A percentile compares a stretch with the other conserved stretches of the same genome.
phyloP scores from a whole-genome alignment of 2,113 vertebrate species.

The Alligator sinensis region DNA sequence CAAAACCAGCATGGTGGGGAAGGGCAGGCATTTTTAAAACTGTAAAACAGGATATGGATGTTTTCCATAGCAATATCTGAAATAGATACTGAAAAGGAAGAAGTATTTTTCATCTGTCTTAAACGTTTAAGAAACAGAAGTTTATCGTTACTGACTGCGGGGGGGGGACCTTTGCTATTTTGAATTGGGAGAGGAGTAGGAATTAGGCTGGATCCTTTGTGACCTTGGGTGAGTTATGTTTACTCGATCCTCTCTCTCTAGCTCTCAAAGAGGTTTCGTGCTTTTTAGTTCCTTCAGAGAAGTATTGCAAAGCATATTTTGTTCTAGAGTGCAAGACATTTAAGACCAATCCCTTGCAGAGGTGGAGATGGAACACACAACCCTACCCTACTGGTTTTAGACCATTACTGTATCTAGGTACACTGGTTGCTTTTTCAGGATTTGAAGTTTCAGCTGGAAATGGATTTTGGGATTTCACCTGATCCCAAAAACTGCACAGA shows the following conservation, averaged over 20 bases:
- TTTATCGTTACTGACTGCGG: neutral
- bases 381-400: neutral
- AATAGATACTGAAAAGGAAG: neutral
- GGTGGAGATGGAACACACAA: neutral
- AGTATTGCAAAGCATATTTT: neutral
- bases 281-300: neutral
- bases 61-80: rapidly evolving
- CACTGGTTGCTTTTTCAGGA: neutral
- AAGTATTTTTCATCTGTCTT: neutral
- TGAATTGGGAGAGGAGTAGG: neutral
- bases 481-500: neutral
- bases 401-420: rapidly evolving
- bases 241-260: neutral
- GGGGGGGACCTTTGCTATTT: too few relatives aligned
- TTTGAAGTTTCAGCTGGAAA: neutral
- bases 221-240: neutral
- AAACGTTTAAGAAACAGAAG: neutral
- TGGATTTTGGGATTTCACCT: neutral
- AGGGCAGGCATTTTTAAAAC: neutral
- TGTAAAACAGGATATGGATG: neutral
- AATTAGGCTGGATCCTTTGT: neutral
- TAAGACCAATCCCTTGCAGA: neutral
- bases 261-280: neutral
- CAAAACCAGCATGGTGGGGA: neutral
- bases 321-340: neutral